Evolutionary conservation across 2,797 vertebrate genomes (phyloP).

Genomic region (Rhyacichthys aspro): DNA sequence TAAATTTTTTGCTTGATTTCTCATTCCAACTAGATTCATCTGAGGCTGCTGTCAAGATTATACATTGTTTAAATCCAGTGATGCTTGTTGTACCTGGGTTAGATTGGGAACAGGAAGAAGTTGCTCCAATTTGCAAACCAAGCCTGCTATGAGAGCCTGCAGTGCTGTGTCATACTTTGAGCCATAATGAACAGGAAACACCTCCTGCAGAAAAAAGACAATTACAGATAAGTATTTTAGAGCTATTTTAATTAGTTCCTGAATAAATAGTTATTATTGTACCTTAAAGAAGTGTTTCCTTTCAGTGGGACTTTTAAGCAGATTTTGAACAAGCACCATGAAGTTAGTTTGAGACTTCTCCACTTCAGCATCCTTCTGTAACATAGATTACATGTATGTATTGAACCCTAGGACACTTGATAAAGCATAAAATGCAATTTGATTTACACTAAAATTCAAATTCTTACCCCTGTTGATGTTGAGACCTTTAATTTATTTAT

Average conservation of each 20-base stretch:
- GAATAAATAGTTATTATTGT: background rate
- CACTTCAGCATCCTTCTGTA: slow-evolving; percentile 71
- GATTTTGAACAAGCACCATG: slow-evolving; percentile 78
- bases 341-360: slow-evolving; percentile 78
- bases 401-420: background rate
- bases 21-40: too few relatives aligned
- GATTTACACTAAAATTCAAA: background rate
- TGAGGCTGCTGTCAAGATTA: background rate
- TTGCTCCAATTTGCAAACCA: slow-evolving; percentile 84
- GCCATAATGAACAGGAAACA: slow-evolving; percentile 83
- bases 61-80: too few relatives aligned
- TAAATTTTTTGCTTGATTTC: too few relatives aligned
- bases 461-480: slow-evolving; percentile 53
- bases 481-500: slow-evolving; percentile 71
- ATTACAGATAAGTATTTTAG: background rate
- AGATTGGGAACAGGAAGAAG: slow-evolving; percentile 80
- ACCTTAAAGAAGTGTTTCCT: slow-evolving; percentile 81
- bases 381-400: slow-evolving; percentile 1
- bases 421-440: background rate
- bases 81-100: slow-evolving; percentile 65
- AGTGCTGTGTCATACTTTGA: slow-evolving; percentile 79
- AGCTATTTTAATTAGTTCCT: background rate
- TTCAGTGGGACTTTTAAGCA: slow-evolving; percentile 72
- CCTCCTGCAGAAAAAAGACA: slow-evolving; percentile 66
- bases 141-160: slow-evolving; percentile 84